A percentile compares a stretch with the other conserved stretches of the same genome.
These are phyloP conservation scores for Sebastes steindachneri DNA, from an alignment of 2,797 vertebrate genomes.

Conservation along the genomic window DNA sequence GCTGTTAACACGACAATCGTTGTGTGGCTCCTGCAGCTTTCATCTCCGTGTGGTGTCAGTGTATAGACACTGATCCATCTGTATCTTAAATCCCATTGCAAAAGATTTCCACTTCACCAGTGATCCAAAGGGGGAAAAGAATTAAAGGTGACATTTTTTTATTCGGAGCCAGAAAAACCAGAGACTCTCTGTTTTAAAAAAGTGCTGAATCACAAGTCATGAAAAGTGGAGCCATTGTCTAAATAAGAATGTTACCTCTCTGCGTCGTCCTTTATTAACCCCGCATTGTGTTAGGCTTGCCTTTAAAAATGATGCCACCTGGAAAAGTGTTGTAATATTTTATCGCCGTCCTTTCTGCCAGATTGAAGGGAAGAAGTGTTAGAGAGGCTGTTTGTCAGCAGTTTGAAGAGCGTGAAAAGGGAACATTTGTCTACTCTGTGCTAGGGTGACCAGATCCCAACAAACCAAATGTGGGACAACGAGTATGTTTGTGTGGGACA, in stretches of 20 bases:
- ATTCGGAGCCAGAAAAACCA: background rate
- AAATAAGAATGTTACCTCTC: background rate
- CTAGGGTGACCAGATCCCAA: background rate
- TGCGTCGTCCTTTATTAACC: constrained; percentile 2
- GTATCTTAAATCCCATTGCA: background rate
- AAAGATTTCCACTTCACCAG: background rate
- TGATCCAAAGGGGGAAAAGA: background rate
- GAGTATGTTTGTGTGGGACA: too few species aligned
- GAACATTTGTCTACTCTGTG: background rate
- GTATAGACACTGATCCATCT: constrained; percentile 18
- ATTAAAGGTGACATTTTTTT: background rate
- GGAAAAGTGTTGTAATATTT: constrained; percentile 13
- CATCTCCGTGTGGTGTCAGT: background rate
- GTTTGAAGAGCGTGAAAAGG: constrained; percentile 5
- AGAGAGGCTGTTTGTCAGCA: background rate
- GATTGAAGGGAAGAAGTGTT: constrained; percentile 13
- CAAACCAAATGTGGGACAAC: too few species aligned
- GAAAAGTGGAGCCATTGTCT: constrained; percentile 36
- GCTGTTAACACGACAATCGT: background rate
- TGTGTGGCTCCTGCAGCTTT: background rate
- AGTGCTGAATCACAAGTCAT: constrained; percentile 34
- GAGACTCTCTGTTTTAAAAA: background rate
- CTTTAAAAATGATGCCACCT: background rate
- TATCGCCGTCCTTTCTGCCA: background rate
- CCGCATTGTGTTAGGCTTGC: background rate